Percentiles rank a stretch among this genome's conserved stretches.
These are phyloP conservation scores for Fulica atra DNA, from an alignment of 2,113 vertebrate species.

Conservation along the genomic window DNA sequence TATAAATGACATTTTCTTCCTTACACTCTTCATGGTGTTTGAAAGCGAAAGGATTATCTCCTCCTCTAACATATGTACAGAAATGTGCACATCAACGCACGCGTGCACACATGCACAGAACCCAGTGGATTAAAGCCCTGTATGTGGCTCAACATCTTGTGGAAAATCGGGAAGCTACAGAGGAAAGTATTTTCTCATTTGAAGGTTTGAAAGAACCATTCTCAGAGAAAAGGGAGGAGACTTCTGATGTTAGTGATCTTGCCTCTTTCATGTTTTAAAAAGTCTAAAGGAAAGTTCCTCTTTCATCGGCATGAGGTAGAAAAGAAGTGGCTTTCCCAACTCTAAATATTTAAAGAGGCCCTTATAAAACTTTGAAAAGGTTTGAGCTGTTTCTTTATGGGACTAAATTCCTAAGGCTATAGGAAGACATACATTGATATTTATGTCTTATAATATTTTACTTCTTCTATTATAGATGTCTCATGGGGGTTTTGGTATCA, in stretches of 20 bases:
- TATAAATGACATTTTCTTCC: neutral
- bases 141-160: neutral
- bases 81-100: neutral
- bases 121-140: neutral
- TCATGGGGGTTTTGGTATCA: neutral
- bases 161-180: slow-evolving; percentile 8
- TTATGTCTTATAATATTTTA: slow-evolving; percentile 54
- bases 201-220: slow-evolving; percentile 50
- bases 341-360: slow-evolving; percentile 74
- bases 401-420: slow-evolving; percentile 34
- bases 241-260: slow-evolving; percentile 37
- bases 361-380: slow-evolving; percentile 47
- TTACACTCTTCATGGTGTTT: neutral
- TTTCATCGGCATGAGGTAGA: slow-evolving; percentile 53
- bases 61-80: rapidly evolving
- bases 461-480: slow-evolving; percentile 37
- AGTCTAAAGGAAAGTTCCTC: slow-evolving; percentile 32
- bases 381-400: slow-evolving; percentile 52
- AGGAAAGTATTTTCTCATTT: slow-evolving; percentile 38
- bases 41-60: neutral
- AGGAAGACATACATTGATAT: slow-evolving; percentile 36
- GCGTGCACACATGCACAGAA: neutral
- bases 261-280: slow-evolving; percentile 59
- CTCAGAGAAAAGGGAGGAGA: neutral
- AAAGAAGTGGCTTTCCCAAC: slow-evolving; percentile 31